Percentiles rank a stretch among this genome's conserved stretches.
Evolutionary conservation across 1,140 invertebrate species (phyloP).

Genomic region (Drosophila nigromelanica): DNA sequence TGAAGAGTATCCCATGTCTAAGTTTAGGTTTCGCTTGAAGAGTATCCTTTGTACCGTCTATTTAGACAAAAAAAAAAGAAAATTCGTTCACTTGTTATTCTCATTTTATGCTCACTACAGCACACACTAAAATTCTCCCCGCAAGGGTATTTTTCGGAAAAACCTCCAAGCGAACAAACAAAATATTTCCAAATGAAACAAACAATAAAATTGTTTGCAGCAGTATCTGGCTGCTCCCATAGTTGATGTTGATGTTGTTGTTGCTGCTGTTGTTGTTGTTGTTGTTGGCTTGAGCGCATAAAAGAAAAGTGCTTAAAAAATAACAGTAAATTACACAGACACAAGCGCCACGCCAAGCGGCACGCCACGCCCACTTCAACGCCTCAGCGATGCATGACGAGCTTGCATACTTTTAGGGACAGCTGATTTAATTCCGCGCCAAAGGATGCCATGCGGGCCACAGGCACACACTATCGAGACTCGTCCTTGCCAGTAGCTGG

Average conservation of each 20-base stretch:
- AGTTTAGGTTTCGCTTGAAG: too few relatives aligned
- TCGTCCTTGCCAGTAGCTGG: constrained; percentile 29
- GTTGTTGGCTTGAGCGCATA: constrained; percentile 51
- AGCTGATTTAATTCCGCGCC: constrained; percentile 70
- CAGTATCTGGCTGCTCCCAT: constrained; percentile 20
- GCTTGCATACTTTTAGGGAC: constrained; percentile 75
- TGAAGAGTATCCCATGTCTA: too few relatives aligned
- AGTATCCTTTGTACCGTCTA: too few relatives aligned
- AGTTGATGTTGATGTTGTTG: neutral
- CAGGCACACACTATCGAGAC: constrained; percentile 6
- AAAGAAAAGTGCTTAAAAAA: constrained; percentile 78
- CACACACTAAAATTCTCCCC: neutral
- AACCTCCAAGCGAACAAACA: constrained; percentile 26
- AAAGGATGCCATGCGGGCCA: constrained; percentile 15
- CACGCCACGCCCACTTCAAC: constrained; percentile 24
- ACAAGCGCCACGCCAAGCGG: constrained; percentile 35
- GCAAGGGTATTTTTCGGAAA: constrained; percentile 21
- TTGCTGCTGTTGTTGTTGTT: neutral
- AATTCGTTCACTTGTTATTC: neutral
- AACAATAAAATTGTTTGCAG: constrained; percentile 67
- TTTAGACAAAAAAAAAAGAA: neutral
- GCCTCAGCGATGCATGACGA: constrained; percentile 65
- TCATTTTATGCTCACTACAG: neutral
- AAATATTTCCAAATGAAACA: constrained; percentile 65
- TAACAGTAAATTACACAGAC: constrained; percentile 78